A percentile compares a stretch with the other conserved stretches of the same genome.
Conservation (phyloP, 2,797 vertebrate species). For the Lates japonicus region DNA sequence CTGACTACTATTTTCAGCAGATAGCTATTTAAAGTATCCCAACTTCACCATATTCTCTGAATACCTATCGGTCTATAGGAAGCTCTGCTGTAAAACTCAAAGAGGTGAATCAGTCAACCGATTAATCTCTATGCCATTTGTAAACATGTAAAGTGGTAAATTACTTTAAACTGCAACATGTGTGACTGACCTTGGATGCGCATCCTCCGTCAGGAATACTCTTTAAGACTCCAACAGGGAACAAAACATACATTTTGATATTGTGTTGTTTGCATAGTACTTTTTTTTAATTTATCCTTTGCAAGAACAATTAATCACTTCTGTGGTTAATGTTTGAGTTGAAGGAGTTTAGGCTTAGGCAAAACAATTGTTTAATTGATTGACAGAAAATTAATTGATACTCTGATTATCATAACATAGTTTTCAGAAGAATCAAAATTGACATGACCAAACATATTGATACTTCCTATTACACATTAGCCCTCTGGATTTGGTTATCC, state of each 20-base stretch:
- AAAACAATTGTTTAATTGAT: neutral
- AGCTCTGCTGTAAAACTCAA: neutral
- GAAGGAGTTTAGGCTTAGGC: too few species aligned
- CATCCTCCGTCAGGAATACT: neutral
- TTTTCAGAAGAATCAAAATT: too few species aligned
- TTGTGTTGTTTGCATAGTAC: neutral
- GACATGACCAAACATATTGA: too few species aligned
- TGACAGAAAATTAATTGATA: neutral
- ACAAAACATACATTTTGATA: neutral
- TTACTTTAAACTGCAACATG: neutral
- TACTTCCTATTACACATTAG: too few species aligned
- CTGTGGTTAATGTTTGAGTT: neutral
- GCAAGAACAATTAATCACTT: neutral
- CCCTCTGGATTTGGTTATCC: too few species aligned
- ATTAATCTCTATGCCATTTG: neutral
- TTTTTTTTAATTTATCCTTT: neutral
- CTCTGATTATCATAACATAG: too few species aligned
- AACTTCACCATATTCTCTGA: slow-evolving; percentile 34
- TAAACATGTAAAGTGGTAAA: neutral
- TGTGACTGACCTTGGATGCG: neutral
- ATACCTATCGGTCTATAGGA: neutral
- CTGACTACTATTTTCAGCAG: slow-evolving; percentile 41
- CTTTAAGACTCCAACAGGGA: too few species aligned
- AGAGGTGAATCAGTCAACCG: neutral
- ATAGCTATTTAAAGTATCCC: slow-evolving; percentile 70